Conservation (phyloP, 2,113 vertebrate genomes). For the Anser cygnoides region DNA sequence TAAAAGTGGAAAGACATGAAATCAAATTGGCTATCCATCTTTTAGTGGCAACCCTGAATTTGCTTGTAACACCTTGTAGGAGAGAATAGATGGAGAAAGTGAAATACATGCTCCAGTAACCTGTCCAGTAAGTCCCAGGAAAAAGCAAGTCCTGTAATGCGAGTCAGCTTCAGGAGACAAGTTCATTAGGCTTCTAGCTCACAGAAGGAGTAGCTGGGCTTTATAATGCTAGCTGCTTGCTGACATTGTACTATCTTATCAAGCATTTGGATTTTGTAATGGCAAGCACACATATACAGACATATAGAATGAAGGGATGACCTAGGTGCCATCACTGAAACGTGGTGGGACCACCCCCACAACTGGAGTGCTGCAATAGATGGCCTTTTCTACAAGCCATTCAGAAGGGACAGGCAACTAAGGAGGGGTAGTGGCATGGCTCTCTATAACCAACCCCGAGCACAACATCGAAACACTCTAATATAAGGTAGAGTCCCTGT, state of each 20-base stretch:
- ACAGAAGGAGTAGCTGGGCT: fast-evolving
- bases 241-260: background rate
- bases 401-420: too few relatives aligned
- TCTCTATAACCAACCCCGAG: too few relatives aligned
- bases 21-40: slow-evolving; percentile 17
- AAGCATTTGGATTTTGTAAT: background rate
- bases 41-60: background rate
- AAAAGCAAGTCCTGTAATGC: background rate
- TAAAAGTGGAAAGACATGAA: background rate
- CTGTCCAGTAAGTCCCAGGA: background rate
- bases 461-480: too few relatives aligned
- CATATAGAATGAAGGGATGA: too few relatives aligned
- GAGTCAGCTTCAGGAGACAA: background rate
- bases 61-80: background rate
- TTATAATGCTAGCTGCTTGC: background rate
- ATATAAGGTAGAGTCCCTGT: too few relatives aligned
- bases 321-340: too few relatives aligned
- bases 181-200: background rate
- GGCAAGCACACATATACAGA: background rate
- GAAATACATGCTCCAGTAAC: background rate
- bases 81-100: background rate
- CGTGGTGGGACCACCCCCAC: too few relatives aligned
- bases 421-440: too few relatives aligned
- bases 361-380: too few relatives aligned
- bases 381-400: too few relatives aligned